phyloP scores from a whole-genome alignment of 2,888 invertebrate species.

The Agriopis marginaria region DNA sequence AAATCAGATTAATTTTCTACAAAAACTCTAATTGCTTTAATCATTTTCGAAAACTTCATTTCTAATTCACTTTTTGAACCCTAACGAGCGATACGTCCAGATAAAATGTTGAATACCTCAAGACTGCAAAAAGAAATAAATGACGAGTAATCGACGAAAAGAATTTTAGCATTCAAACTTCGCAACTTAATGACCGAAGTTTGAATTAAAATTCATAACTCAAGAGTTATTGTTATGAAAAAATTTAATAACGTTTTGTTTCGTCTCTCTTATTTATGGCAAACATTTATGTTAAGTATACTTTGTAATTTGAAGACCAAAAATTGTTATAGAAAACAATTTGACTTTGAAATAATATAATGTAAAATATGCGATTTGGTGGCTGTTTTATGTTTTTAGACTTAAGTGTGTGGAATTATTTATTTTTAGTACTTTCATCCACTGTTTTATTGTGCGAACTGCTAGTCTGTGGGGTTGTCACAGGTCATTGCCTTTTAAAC shows the following conservation, averaged over 20 bases:
- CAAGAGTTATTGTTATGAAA: slow-evolving; percentile 27
- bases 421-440: too few species aligned
- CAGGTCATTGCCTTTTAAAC: too few species aligned
- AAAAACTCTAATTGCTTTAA: slow-evolving; percentile 7
- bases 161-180: slow-evolving; percentile 26
- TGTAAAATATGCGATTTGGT: background rate
- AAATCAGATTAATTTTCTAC: background rate
- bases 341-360: background rate
- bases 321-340: slow-evolving; percentile 4
- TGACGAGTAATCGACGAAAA: slow-evolving; percentile 26
- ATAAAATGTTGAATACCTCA: slow-evolving; percentile 25
- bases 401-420: too few species aligned
- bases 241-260: slow-evolving; percentile 26
- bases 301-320: slow-evolving; percentile 11
- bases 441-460: too few species aligned
- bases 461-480: too few species aligned
- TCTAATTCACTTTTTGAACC: slow-evolving; percentile 4
- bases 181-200: slow-evolving; percentile 26
- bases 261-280: slow-evolving; percentile 21
- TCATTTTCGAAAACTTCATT: slow-evolving; percentile 9
- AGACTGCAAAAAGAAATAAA: slow-evolving; percentile 29
- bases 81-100: slow-evolving; percentile 25
- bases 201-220: slow-evolving; percentile 29
- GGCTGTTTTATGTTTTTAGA: too few species aligned
- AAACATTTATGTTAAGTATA: slow-evolving; percentile 22